A percentile compares a stretch with the other conserved stretches of the same genome.
Evolutionary conservation across 2,797 vertebrate genomes (phyloP).

Genomic region (Malurus splendens): DNA sequence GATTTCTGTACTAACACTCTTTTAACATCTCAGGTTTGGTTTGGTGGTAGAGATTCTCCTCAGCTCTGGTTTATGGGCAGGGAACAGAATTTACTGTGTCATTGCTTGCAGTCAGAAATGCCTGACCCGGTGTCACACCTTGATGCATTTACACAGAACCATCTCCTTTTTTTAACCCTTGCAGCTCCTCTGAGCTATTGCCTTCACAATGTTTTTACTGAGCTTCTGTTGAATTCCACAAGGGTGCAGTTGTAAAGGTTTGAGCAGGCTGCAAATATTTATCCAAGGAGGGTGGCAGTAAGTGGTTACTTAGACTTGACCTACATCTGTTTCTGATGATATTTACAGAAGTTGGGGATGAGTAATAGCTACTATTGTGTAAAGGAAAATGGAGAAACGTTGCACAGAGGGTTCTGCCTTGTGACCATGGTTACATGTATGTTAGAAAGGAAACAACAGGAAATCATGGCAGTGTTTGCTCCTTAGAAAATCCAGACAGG

Average conservation of each 20-base stretch:
- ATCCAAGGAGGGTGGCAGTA: not conserved
- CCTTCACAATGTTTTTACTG: not conserved
- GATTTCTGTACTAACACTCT: not conserved
- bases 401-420: not conserved
- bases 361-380: not conserved
- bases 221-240: not conserved
- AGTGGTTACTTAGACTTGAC: not conserved
- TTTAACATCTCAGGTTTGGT: not conserved
- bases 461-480: not conserved
- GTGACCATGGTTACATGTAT: not conserved
- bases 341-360: not conserved
- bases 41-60: not conserved
- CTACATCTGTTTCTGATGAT: not conserved
- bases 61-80: not conserved
- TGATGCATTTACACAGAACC: not conserved
- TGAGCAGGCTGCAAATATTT: conserved; percentile 8
- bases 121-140: not conserved
- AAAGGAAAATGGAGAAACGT: not conserved
- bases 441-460: not conserved
- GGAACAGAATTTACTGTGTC: not conserved
- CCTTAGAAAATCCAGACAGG: not conserved
- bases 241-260: not conserved
- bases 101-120: not conserved
- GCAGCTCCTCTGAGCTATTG: not conserved
- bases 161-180: not conserved